Evolutionary conservation across 1,140 invertebrate genomes (phyloP), one percentile per base, ranked within the genome.

Genomic region (Trachymyrmex cornetzi): DNA sequence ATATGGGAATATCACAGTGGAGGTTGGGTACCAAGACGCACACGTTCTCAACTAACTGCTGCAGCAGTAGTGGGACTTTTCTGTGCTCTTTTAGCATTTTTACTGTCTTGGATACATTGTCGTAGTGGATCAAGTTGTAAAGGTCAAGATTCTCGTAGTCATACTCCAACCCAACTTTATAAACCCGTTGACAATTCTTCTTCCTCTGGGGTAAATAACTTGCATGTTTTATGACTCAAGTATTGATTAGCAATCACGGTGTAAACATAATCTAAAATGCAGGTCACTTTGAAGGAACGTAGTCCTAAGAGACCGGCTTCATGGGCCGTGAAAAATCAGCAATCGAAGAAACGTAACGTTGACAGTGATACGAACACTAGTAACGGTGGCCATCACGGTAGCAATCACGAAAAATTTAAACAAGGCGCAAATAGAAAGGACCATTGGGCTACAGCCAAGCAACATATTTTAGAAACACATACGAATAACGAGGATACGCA

Each of bases 141-240:
- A 24, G 91, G 87, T 77, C 91, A 92, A 59, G 91, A 89, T 38
- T 91, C 88, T 63, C 93, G 93, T 55, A 93, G 93, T 74, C 89
- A 94, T 44, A 90, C 93, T 22, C 93, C 92, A 1, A 94, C 92
- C 69, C 95, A 95, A 82, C 92, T 95, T 53, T 95, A 95, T 71
- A 95, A 95, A 87, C 95, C 95, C 7, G 95, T 95, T 44, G 94
- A 95, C 27, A 95, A 94, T 89, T 95, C 95, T 44, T 95, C 95
- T 71, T 95, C 94, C 72, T 95, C 94, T 7, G 94, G 94, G 89
- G 95, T 95, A 85, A 90, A 88, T 92, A 75, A 67, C 34, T 57
- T 82, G 24, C 55, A 57, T 61, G 48, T 44, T 75, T 88, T 77
- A 34, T 50, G 38, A 14, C 9, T 50, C 30, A 80, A 80, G 27